Percentiles rank a stretch among this genome's conserved stretches.
phyloP scores from a whole-genome alignment of 2,797 vertebrate genomes.

The Epinephelus coioides region DNA sequence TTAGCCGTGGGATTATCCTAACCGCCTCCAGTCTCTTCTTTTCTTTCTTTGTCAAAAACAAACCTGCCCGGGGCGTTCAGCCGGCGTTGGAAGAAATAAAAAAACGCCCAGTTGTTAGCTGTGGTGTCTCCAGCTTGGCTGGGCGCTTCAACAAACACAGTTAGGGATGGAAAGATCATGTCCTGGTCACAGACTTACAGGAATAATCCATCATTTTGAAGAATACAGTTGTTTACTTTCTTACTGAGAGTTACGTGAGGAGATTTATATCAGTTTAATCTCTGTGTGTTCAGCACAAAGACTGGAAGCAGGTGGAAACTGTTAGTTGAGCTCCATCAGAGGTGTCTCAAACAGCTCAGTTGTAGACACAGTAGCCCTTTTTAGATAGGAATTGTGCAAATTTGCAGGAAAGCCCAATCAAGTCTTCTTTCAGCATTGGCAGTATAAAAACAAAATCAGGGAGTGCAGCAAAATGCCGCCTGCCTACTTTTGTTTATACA shows the following conservation, averaged over 20 bases:
- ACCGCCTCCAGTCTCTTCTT: neutral
- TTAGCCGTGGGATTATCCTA: neutral
- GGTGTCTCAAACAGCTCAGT: neutral
- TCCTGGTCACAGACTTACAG: neutral
- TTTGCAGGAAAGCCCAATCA: too few species aligned
- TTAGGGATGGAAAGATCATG: neutral
- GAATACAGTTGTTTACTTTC: too few species aligned
- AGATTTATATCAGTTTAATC: neutral
- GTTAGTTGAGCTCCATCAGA: neutral
- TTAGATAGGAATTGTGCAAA: too few species aligned
- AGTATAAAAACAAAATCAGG: too few species aligned
- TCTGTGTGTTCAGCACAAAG: neutral
- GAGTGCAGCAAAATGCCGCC: too few species aligned
- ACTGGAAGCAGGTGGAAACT: neutral
- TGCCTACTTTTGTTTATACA: too few species aligned
- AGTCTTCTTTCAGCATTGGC: too few species aligned
- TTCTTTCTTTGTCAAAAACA: conserved; percentile 3
- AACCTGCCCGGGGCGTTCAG: neutral
- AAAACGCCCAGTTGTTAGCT: neutral
- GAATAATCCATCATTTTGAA: neutral
- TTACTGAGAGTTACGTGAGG: neutral
- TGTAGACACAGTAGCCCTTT: neutral
- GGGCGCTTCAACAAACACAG: neutral
- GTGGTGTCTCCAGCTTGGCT: neutral
- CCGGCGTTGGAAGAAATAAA: neutral